Evolutionary conservation across 2,113 vertebrate species (phyloP).

Genomic region (Misgurnus mizolepis): DNA sequence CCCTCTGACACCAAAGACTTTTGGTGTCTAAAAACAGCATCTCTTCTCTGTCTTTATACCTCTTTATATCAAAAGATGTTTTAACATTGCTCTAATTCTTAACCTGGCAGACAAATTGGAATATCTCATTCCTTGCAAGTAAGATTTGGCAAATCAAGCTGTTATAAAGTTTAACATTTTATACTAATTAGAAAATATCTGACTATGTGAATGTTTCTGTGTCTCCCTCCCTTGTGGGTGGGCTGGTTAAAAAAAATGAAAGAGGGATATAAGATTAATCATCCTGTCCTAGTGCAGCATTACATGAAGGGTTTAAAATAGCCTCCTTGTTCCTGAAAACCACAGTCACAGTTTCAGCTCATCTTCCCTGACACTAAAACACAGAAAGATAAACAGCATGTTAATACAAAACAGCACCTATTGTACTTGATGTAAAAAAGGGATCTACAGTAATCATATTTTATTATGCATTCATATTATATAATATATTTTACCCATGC

Average conservation of each 20-base stretch:
- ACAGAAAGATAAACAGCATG: slow-evolving; percentile 15
- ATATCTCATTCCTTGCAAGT: slow-evolving; percentile 5
- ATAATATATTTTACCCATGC: background rate
- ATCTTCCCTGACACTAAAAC: slow-evolving; percentile 38
- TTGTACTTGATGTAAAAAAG: background rate
- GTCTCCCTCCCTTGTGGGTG: slow-evolving; percentile 69
- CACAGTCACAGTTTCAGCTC: slow-evolving; percentile 58
- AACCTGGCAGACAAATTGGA: background rate
- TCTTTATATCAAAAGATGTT: slow-evolving; percentile 36
- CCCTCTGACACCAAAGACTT: slow-evolving; percentile 63
- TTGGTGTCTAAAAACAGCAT: slow-evolving; percentile 60
- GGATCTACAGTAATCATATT: background rate
- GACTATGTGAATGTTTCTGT: slow-evolving; percentile 10
- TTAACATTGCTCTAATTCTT: slow-evolving; percentile 50
- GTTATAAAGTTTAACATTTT: background rate
- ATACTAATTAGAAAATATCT: background rate
- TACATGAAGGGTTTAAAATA: slow-evolving; percentile 64
- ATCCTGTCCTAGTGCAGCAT: slow-evolving; percentile 54
- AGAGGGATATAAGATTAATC: slow-evolving; percentile 75
- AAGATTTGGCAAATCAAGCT: slow-evolving; percentile 7
- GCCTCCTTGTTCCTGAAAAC: slow-evolving; percentile 37
- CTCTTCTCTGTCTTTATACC: slow-evolving; percentile 16
- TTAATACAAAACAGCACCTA: slow-evolving; percentile 34
- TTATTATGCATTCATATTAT: background rate
- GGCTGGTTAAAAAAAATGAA: slow-evolving; percentile 74